Base-by-base conservation (phyloP, 2,888 invertebrate genomes). In the Troglohyphantes excavatus region DNA sequence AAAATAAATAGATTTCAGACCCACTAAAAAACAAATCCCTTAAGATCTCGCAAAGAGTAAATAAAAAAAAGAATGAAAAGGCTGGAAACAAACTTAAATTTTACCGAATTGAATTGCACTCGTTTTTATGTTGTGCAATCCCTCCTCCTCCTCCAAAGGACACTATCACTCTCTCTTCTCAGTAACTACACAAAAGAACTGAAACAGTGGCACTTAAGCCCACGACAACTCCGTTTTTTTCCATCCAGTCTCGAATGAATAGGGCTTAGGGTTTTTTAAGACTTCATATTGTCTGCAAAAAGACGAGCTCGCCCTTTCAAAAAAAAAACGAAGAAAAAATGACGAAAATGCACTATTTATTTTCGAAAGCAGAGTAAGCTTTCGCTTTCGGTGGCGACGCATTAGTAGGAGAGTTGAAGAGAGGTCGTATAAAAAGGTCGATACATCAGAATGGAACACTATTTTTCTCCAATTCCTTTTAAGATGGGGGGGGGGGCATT, bases 191-290 rank as follows among this genome's bases (percentile, higher is more conserved):
- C 39, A 76, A 76, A 76, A 61, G 61, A 39, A 61, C 29, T 21
- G 61, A 76, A 53, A 53, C 73, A 53, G 7, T 53, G 27, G 73
- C n/a, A 53, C 73, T 73, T 73, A 73, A 53, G 53, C 73, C 73
- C n/a, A 2, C 39, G 26, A 73, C 59, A 63, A 61, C 33, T 76
- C 6, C 61, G 6, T 27, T 75, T 76, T 76, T 76, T 61, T 61
- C 33, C 61, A 63, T 61, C 33, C 61, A 63, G 33, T 21, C 63
- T 76, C 76, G 17, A 39, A 59, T 33, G 61, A 76, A 63, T 76
- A 33, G 29, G 61, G 76, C 76, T 76, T 61, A 61, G 39, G 21
- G 76, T 53, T 61, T 76, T 76, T 76, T 76, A 76, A 76, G 33
- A 61, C 76, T 61, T 76, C 61, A 76, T 61, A 76, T 61, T 76